Evolutionary conservation across 2,797 vertebrate species (phyloP).

Genomic region (Lagodon rhomboides): DNA sequence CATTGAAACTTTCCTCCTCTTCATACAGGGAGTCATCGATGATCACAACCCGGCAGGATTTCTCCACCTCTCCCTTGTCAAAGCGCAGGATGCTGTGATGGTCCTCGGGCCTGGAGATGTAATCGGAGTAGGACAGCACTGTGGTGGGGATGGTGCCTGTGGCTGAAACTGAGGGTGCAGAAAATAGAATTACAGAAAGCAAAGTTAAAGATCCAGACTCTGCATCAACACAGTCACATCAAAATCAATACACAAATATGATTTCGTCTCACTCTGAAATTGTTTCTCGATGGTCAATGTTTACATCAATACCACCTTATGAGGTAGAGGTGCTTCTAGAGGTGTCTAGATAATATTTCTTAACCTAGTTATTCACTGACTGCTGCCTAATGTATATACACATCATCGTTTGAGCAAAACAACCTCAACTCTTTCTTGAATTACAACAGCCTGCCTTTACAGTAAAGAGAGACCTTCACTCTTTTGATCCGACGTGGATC

Average conservation of each 20-base stretch:
- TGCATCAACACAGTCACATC: neutral
- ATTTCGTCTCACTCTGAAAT: neutral
- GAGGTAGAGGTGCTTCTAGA: neutral
- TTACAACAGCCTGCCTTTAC: neutral
- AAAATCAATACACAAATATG: neutral
- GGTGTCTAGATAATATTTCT: neutral
- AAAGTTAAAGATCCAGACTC: constrained; percentile 27
- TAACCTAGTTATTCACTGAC: neutral
- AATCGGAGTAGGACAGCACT: constrained; percentile 97
- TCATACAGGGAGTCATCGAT: constrained; percentile 97
- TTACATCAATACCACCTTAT: neutral
- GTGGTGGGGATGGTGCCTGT: constrained; percentile 91
- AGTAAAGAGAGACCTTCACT: neutral
- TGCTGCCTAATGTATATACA: neutral
- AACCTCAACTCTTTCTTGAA: neutral
- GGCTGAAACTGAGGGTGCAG: constrained; percentile 77
- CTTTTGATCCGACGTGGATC: neutral
- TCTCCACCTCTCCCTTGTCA: constrained; percentile 91
- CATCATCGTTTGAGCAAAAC: neutral
- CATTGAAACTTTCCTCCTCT: constrained; percentile 91
- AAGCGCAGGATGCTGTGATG: constrained; percentile 93
- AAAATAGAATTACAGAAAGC: constrained; percentile 39
- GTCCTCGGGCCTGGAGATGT: constrained; percentile 94
- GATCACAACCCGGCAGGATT: constrained; percentile 90
- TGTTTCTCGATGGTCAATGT: neutral